Evolutionary conservation across 2,888 invertebrate genomes (phyloP), one percentile per base, ranked within the genome.

Genomic region (Chirona hameri): DNA sequence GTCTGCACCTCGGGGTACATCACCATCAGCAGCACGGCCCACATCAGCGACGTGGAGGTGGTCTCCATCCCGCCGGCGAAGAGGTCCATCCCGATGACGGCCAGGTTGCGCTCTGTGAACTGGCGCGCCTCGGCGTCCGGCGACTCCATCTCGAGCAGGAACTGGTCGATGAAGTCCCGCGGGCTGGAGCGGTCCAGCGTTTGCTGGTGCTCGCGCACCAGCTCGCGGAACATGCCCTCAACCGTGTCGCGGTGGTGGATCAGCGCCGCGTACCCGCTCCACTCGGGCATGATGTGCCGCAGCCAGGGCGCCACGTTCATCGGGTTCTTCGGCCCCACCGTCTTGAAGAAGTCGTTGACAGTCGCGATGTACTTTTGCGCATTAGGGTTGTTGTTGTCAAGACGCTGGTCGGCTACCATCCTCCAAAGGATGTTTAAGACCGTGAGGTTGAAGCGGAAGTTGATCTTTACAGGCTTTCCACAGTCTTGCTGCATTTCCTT

Each of bases 1-100:
- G 82, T 65, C 82, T 86, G 86, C 15, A 85, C 83, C 5, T 85
- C 83, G 15, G 85, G 86, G 81, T 86, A 82, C n/a, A 83, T 82
- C 72, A 85, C 82, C 85, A 86, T 84, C 84, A 86, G 85, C 72
- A 86, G 21, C 15, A 86, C 46, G 3, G 82, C 31, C 83, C 83
- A 83, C 29, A 24, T 55, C 29, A 82, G 48, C 5, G 82, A 65
- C 14, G 21, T 21, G 52, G 69, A 27, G 5, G 81, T 60, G n/a
- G 83, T 83, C 27, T 83, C 83, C 46, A 29, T 69, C 24, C 81
- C 82, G n/a, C 72, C 83, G 3, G 72, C 2, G 24, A 83, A 72
- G n/a, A 83, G 5, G 39, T 83, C 83, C 31, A 82, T 52, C 9
- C 69, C 18, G 46, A 52, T 57, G 24, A 31, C 18, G 21, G 57